phyloP scores from a whole-genome alignment of 2,888 invertebrate species.

The Smittia sp. region DNA sequence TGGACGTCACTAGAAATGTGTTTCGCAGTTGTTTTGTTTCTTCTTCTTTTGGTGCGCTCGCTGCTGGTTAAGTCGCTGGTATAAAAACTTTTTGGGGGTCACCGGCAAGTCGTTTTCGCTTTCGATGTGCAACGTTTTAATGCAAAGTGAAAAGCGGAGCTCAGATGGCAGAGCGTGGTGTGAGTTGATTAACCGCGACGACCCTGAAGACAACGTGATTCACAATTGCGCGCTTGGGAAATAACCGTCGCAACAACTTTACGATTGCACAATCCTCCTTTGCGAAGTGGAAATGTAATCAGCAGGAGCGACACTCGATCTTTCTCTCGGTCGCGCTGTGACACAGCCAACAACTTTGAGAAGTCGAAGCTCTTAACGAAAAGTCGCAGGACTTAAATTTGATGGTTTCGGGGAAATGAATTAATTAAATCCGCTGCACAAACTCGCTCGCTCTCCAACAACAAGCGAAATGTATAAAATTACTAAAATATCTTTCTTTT shows the following conservation, averaged over 20 bases:
- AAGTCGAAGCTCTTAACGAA: no score
- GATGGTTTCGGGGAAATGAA: slow-evolving; percentile 14
- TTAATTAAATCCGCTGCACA: slow-evolving; percentile 36
- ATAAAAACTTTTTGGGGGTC: slow-evolving; percentile 30
- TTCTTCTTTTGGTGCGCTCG: slow-evolving; percentile 2
- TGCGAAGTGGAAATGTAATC: not conserved
- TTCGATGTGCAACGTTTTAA: not conserved
- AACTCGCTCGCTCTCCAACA: not conserved
- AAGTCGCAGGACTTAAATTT: not conserved
- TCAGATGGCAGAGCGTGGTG: not conserved
- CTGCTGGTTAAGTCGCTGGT: not conserved
- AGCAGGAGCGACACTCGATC: no score
- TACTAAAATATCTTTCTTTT: slow-evolving; percentile 26
- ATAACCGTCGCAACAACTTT: not conserved
- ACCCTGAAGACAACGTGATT: slow-evolving; percentile 7
- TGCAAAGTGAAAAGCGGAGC: not conserved
- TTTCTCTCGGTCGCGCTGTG: no score
- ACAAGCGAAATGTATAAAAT: slow-evolving; percentile 27
- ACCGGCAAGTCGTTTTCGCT: not conserved
- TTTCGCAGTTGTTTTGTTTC: slow-evolving; percentile 13
- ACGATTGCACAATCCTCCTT: slow-evolving; percentile 8
- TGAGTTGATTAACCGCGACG: not conserved
- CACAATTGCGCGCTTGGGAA: not conserved
- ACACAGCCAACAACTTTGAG: no score
- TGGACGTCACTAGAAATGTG: slow-evolving; percentile 38